Conservation (phyloP, 2,797 vertebrate genomes). For the Mustela erminea region DNA sequence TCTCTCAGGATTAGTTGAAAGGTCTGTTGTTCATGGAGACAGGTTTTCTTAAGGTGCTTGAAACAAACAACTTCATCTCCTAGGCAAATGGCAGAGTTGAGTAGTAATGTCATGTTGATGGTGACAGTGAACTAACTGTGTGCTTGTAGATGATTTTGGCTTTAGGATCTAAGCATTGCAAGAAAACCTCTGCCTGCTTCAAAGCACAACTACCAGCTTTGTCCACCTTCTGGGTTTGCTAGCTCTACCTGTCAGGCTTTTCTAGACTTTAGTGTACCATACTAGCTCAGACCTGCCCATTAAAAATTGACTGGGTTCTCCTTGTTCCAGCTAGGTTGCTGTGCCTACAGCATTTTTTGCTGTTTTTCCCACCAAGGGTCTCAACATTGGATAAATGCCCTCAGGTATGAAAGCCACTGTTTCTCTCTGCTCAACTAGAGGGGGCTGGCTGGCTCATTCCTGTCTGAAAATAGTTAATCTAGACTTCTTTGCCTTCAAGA, state of each 20-base stretch:
- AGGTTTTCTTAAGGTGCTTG: not conserved
- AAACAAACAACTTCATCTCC: not conserved
- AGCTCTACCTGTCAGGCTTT: not conserved
- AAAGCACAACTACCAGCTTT: not conserved
- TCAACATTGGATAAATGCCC: not conserved
- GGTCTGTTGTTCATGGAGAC: not conserved
- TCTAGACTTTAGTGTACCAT: not conserved
- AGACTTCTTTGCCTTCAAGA: not conserved
- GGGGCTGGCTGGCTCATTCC: not conserved
- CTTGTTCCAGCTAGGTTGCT: not conserved
- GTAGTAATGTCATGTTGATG: not conserved
- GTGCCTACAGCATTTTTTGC: not conserved
- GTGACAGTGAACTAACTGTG: not conserved
- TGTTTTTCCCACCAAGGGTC: not conserved
- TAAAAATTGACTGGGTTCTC: not conserved
- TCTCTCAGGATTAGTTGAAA: not conserved
- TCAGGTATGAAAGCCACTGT: not conserved
- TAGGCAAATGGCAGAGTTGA: not conserved
- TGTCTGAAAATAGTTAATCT: not conserved
- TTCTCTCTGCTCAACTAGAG: not conserved
- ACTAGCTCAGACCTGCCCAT: not conserved
- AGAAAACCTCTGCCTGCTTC: not conserved
- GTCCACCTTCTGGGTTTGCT: not conserved
- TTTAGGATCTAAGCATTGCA: not conserved
- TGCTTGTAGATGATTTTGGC: not conserved